Base-by-base conservation (phyloP, 2,113 vertebrate species). In the Mastomys natalensis region DNA sequence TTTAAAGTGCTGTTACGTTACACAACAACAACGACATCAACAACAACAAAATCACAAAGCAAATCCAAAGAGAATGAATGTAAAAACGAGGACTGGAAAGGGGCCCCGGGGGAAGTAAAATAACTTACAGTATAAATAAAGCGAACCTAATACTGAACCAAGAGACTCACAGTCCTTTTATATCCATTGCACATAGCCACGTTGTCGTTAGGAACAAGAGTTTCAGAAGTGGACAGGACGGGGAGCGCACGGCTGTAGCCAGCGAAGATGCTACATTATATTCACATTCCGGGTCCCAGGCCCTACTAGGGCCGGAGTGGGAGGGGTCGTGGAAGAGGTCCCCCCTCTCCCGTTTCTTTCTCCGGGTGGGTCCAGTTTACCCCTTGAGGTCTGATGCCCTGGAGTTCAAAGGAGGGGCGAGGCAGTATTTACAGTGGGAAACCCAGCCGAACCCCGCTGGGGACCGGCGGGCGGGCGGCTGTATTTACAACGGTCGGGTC, bases 121-220 rank as follows among this genome's bases (percentile, higher is more conserved):
- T 95, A 98, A 98, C 97, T 98, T 97, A 98, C 94, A 98, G 94
- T 93, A 91, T 93, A 98, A 98, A 98, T 97, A 98, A 98, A 98
- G 98, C 95, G 98, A 98, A 98, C 96, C 98, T 98, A 98, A 97
- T 98, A 98, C 98, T 95, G 98, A 98, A 97, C 98, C 98, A 97
- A 98, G 98, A 99, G 98, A 98, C 98, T 98, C 99, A 99, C 99
- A 99, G 98, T 98, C 99, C 99, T 99, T 97, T 97, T 97, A 98
- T 96, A 98, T 98, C 99, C 99, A 99, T 99, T 99, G 99, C 99
- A 99, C 99, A 98, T 99, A 94, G 99, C 99, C 99, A 99, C 99
- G 96, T 98, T 97, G 97, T 98, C 98, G 96, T 98, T 97, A 98
- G 98, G 98, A 97, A 98, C 98, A 89, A 97, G 97, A 98, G 95